Conservation (phyloP, 2,113 vertebrate genomes). For the Vidua macroura region DNA sequence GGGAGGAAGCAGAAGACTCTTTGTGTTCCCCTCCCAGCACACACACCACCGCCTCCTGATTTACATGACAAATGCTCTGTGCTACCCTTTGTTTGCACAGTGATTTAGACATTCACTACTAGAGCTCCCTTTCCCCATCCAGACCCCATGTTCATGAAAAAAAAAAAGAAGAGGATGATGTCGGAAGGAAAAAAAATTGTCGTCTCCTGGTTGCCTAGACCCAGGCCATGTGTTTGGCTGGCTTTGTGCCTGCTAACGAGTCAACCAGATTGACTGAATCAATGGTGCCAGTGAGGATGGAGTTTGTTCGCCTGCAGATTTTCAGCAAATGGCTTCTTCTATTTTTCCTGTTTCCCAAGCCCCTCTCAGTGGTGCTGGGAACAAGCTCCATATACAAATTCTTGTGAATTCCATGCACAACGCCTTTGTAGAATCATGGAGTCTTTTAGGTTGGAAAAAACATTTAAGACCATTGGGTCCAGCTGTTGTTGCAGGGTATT, state of each 20-base stretch:
- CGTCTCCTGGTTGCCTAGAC: constrained; percentile 55
- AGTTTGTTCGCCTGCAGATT: constrained; percentile 42
- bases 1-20: constrained; percentile 22
- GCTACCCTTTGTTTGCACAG: constrained; percentile 46
- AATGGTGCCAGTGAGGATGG: constrained; percentile 53
- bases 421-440: neutral
- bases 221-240: constrained; percentile 63
- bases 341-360: neutral
- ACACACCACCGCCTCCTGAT: constrained; percentile 42
- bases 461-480: neutral
- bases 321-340: constrained; percentile 37
- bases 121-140: constrained; percentile 34
- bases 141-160: neutral
- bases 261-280: constrained; percentile 57
- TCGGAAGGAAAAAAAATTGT: neutral
- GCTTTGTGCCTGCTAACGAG: constrained; percentile 52
- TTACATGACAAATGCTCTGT: constrained; percentile 61
- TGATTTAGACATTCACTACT: constrained; percentile 48
- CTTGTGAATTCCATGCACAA: neutral
- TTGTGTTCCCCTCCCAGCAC: neutral
- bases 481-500: neutral
- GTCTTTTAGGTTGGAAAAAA: neutral
- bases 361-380: neutral
- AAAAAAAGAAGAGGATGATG: neutral
- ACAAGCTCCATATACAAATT: neutral